Percentiles rank a stretch among this genome's conserved stretches.
phyloP scores from a whole-genome alignment of 2,888 invertebrate species.

The Pheosia gnoma region DNA sequence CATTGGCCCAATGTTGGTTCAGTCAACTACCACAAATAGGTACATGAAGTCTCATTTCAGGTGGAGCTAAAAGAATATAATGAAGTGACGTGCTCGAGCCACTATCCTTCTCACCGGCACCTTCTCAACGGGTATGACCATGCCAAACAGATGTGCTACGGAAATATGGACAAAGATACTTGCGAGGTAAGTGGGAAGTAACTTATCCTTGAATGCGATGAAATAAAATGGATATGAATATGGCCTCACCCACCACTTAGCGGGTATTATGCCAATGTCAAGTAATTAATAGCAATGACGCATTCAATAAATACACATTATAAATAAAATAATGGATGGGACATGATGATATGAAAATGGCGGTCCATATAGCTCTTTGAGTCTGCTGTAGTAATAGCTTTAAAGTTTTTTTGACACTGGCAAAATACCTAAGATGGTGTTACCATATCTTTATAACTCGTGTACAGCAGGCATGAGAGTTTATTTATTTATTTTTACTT shows the following conservation, averaged over 20 bases:
- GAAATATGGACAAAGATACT: conserved; percentile 43
- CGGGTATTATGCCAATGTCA: neutral
- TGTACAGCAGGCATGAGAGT: too few species aligned
- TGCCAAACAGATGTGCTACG: conserved; percentile 48
- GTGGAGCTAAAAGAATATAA: conserved; percentile 42
- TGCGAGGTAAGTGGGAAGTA: conserved; percentile 42
- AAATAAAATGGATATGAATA: too few species aligned
- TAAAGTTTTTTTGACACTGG: too few species aligned
- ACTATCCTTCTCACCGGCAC: conserved; percentile 29
- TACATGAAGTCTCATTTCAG: conserved; percentile 20
- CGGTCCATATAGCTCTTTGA: too few species aligned
- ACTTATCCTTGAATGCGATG: too few species aligned
- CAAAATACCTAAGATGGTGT: too few species aligned
- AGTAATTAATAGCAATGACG: too few species aligned
- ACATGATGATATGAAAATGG: too few species aligned
- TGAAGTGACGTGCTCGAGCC: conserved; percentile 26
- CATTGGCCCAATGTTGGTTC: neutral
- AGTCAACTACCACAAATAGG: neutral
- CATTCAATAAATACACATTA: too few species aligned
- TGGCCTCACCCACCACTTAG: neutral
- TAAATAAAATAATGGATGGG: too few species aligned
- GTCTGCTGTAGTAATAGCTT: too few species aligned
- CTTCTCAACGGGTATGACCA: conserved; percentile 39
- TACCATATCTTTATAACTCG: too few species aligned
- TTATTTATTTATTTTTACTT: neutral